These are phyloP conservation scores for Siniperca scherzeri DNA, from an alignment of 2,797 vertebrate genomes.

Conservation along the genomic window DNA sequence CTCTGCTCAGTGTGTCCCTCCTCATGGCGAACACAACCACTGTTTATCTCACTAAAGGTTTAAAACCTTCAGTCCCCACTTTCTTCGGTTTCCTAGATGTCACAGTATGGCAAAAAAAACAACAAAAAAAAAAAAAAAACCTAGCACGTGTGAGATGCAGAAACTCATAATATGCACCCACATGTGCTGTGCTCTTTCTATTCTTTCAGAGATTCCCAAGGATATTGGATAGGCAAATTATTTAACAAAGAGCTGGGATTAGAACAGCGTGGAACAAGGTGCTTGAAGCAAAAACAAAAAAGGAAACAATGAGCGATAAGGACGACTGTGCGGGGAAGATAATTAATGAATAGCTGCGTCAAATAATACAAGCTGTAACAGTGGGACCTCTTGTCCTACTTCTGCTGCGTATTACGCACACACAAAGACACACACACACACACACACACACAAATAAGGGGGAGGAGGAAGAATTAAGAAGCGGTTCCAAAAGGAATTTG, in stretches of 20 bases:
- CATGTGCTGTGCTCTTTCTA: constrained; percentile 19
- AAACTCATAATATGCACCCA: constrained; percentile 25
- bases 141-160: constrained; percentile 30
- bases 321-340: constrained; percentile 71
- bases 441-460: constrained; percentile 31
- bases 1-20: constrained; percentile 26
- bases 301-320: constrained; percentile 78
- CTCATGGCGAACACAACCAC: constrained; percentile 27
- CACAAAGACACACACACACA: constrained; percentile 5
- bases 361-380: constrained; percentile 78
- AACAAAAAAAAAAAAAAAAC: not conserved
- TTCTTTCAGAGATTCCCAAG: constrained; percentile 64
- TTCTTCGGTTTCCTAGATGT: constrained; percentile 13
- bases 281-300: constrained; percentile 72
- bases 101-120: constrained; percentile 7
- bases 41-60: constrained; percentile 63
- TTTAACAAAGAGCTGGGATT: constrained; percentile 78
- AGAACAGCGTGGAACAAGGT: constrained; percentile 74
- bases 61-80: constrained; percentile 25
- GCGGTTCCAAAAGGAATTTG: constrained; percentile 58
- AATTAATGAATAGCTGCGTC: constrained; percentile 80
- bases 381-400: constrained; percentile 78
- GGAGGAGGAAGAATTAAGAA: constrained; percentile 56
- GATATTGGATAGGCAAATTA: constrained; percentile 62
- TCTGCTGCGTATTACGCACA: constrained; percentile 56